Evolutionary conservation across 2,113 vertebrate species (phyloP), one percentile per base, ranked within the genome.

Genomic region (Xenopus laevis): DNA sequence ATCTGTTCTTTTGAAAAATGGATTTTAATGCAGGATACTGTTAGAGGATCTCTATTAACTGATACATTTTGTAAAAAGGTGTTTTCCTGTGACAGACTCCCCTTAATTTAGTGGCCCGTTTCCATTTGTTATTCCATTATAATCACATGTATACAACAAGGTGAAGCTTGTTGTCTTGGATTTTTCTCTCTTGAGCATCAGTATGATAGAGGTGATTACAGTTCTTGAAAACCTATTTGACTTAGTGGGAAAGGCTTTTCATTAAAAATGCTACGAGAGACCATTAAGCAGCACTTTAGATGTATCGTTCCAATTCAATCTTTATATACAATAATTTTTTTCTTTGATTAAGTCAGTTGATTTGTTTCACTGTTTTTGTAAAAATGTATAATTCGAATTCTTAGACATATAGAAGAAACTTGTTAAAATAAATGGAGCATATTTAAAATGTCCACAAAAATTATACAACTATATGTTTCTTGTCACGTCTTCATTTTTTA

Each of bases 181-280:
- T 40, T 64, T 40, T 64, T 9, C 40, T 68, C 23, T 74, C n/a
- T 50, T 17, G 33, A 17, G 50, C 59, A 50, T 40, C 50, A 58
- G 11, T 57, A 68, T 47, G 65, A 20, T 18, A 68, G 60, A 62
- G 52, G 67, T 76, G 65, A 76, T 69, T 69, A 76, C 65, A n/a
- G 46, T 60, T 76, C 27, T 53, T 13, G 50, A 76, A 65, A 69
- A 76, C 58, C 73, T 76, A 69, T 76, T 63, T 76, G 57, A 76
- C 73, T 68, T 65, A 68, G 73, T 76, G n/a, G 73, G 73, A 69
- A 76, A 30, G 65, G 13, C 47, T 76, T 65, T 76, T 76, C 66
- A 76, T 76, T 76, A 76, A 40, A 65, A 62, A 68, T 44, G 73
- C 58, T 76, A 76, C 66, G 63, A 69, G 72, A 75, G 59, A n/a